Conservation (phyloP, 2,113 vertebrate genomes). For the Sialia sialis region DNA sequence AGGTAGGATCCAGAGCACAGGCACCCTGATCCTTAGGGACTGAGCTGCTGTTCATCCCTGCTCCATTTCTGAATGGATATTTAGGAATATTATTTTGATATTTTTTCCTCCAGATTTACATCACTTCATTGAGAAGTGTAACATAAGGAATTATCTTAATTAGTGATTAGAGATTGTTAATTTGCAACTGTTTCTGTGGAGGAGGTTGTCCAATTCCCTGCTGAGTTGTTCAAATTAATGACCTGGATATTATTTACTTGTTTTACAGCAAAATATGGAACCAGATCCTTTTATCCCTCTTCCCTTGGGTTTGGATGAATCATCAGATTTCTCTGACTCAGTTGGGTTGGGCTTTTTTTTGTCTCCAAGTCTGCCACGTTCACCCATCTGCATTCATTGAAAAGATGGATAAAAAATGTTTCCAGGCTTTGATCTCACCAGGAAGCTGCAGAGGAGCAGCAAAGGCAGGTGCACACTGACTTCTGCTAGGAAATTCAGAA, state of each 20-base stretch:
- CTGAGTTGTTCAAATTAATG: background rate
- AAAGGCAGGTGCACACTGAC: background rate
- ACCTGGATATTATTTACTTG: background rate
- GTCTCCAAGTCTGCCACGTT: background rate
- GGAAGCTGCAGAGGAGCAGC: background rate
- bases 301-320: background rate
- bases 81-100: background rate
- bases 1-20: too few relatives aligned
- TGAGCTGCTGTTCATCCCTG: background rate
- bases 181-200: background rate
- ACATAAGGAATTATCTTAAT: background rate
- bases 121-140: background rate
- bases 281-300: background rate
- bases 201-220: background rate
- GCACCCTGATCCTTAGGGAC: background rate
- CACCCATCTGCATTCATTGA: background rate
- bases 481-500: background rate
- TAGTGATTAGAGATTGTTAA: background rate
- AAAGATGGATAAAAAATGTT: conserved; percentile 2
- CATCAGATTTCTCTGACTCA: background rate
- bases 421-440: background rate
- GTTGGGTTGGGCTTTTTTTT: background rate
- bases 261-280: background rate
- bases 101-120: background rate
- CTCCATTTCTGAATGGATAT: accelerated